These are phyloP conservation scores for Sphinx pinastri DNA, from an alignment of 2,888 invertebrate genomes.

Conservation along the genomic window DNA sequence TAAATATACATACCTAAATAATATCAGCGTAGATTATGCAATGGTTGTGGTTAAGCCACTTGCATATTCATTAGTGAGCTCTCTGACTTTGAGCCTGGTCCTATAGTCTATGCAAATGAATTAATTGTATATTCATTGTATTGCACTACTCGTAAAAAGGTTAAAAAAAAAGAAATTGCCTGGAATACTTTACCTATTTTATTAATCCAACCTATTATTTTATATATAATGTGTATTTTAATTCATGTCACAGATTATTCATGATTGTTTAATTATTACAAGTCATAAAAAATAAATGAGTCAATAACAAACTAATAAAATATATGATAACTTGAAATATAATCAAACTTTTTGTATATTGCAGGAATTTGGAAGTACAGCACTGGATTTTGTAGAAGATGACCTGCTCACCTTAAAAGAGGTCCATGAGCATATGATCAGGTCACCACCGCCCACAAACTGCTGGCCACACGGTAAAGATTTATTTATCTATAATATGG, in stretches of 20 bases:
- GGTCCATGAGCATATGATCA: conserved; percentile 92
- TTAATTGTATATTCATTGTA: background rate
- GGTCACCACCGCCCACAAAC: conserved; percentile 91
- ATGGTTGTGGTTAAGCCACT: background rate
- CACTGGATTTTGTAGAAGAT: conserved; percentile 83
- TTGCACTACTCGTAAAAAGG: background rate
- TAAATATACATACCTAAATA: too few species aligned
- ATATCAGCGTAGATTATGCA: background rate
- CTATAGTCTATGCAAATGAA: background rate
- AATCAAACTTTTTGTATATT: conserved; percentile 38
- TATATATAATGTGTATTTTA: too few species aligned
- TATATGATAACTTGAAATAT: background rate
- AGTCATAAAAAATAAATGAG: too few species aligned
- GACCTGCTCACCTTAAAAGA: conserved; percentile 90
- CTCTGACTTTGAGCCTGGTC: too few species aligned
- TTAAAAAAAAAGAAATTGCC: background rate
- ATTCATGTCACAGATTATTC: too few species aligned
- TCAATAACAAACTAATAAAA: background rate
- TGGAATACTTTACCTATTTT: background rate
- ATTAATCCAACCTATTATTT: too few species aligned
- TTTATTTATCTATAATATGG: background rate
- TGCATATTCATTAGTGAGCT: background rate
- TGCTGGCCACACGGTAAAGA: conserved; percentile 86
- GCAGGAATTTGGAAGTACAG: conserved; percentile 80
- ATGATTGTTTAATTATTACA: too few species aligned